Base-by-base conservation (phyloP, 1,140 invertebrate genomes). In the Trissolcus basalis region DNA sequence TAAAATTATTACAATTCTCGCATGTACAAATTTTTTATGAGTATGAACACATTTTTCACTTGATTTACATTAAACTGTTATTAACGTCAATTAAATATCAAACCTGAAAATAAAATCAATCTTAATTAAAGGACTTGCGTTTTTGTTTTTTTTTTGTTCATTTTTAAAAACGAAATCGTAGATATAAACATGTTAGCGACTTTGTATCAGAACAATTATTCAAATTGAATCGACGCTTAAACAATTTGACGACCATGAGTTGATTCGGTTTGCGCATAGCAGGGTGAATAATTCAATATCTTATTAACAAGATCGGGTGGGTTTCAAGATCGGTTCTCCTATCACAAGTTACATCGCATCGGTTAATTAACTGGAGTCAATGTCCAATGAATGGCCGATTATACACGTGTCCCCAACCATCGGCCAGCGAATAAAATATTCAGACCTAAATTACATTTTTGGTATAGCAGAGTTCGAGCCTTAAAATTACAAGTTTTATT, bases 381-480 rank as follows among this genome's bases (percentile, higher is more conserved):
- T 53, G 64, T 36, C 16, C 55, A 54, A n/a, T 43, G 16, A 53
- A 53, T 39, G 6, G 39, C 1, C 48, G 14, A 27, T 50, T 49
- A 11, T 35, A 5, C 4, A 10, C 1, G 0, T 45, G 41, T 53
- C 32, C 47, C 49, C 13, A 44, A 45, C 45, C 43, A 59, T 59
- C 64, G 54, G 64, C n/a, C 47, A 58, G 3, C 4, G 6, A 11
- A 58, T 50, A 56, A 50, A 51, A 47, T 53, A 51, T 27, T 14
- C 8, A 53, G 39, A 47, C 55, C 43, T 59, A 68, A 68, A 59
- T 68, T 59, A 68, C 19, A 68, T 68, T 68, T 68, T 69, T 69
- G 65, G 65, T 54, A 69, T 10, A 55, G 12, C 33, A 6, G n/a
- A 41, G 11, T 33, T 27, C 41, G 12, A 43, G 10, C 9, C 56